These are phyloP conservation scores for Drosophila anomalata DNA, from an alignment of 2,888 invertebrate species.

Conservation along the genomic window DNA sequence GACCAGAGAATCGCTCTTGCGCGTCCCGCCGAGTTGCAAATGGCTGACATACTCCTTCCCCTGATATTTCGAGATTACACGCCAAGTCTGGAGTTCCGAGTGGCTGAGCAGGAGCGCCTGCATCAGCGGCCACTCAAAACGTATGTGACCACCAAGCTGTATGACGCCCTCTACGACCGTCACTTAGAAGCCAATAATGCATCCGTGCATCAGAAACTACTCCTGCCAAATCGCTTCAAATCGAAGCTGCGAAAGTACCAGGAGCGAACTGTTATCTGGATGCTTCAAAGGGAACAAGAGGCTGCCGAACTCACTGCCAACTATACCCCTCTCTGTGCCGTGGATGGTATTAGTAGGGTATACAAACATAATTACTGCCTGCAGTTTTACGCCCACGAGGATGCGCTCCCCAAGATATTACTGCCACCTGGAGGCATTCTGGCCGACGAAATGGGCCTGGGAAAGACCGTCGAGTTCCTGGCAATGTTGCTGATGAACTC, in stretches of 20 bases:
- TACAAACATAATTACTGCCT: conserved; percentile 77
- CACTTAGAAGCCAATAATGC: conserved; percentile 34
- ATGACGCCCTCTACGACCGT: conserved; percentile 66
- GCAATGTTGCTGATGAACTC: conserved; percentile 87
- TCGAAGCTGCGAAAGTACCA: conserved; percentile 88
- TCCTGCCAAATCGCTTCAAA: conserved; percentile 79
- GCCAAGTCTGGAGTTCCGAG: conserved; percentile 51
- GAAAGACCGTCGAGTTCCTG: conserved; percentile 91
- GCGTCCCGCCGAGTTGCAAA: conserved; percentile 33
- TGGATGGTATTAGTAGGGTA: conserved; percentile 53
- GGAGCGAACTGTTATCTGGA: conserved; percentile 88
- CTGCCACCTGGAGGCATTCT: conserved; percentile 88
- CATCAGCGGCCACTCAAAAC: conserved; percentile 63
- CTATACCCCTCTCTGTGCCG: conserved; percentile 57
- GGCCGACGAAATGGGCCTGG: conserved; percentile 93
- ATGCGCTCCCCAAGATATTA: conserved; percentile 36
- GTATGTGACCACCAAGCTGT: conserved; percentile 78
- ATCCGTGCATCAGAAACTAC: neutral
- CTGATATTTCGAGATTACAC: conserved; percentile 58
- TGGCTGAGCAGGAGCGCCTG: conserved; percentile 41
- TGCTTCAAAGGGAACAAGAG: conserved; percentile 86
- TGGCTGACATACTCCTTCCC: conserved; percentile 50
- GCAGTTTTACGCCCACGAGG: conserved; percentile 50
- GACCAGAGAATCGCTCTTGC: conserved; percentile 5
- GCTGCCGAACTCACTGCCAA: conserved; percentile 44